A percentile compares a stretch with the other conserved stretches of the same genome.
Evolutionary conservation across 2,797 vertebrate genomes (phyloP).

Genomic region (Epinephelus awoara): DNA sequence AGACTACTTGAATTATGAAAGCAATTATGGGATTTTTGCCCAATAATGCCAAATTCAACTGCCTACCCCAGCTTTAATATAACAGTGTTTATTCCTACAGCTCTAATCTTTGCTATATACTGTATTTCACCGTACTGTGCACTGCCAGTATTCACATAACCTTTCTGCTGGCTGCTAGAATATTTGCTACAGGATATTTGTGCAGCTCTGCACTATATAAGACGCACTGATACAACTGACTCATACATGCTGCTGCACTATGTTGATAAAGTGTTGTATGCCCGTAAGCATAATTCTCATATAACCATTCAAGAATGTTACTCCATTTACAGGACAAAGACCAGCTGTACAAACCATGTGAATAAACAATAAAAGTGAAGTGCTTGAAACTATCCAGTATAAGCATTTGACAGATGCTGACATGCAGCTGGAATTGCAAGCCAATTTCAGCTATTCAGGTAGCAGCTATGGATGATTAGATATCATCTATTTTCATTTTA

Average conservation of each 20-base stretch:
- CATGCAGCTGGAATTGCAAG: slow-evolving; percentile 8
- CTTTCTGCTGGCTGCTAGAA: background rate
- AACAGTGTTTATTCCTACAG: background rate
- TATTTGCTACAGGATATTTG: background rate
- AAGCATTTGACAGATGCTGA: slow-evolving; percentile 16
- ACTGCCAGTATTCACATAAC: background rate
- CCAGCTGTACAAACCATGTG: background rate
- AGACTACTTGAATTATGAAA: too few relatives aligned
- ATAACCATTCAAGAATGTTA: background rate
- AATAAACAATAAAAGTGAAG: slow-evolving; percentile 10
- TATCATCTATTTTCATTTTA: background rate
- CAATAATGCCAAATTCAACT: too few relatives aligned
- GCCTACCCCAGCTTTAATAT: too few relatives aligned
- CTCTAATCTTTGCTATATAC: background rate
- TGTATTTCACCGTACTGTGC: background rate
- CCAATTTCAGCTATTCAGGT: background rate
- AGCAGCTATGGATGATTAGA: slow-evolving; percentile 10
- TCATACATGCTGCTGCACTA: background rate
- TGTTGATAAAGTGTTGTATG: background rate
- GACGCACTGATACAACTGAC: background rate
- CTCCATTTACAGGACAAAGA: background rate
- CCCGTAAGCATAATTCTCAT: slow-evolving; percentile 11
- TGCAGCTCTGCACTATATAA: background rate
- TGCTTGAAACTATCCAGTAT: slow-evolving; percentile 20
- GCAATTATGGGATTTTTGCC: too few relatives aligned